phyloP scores from a whole-genome alignment of 2,797 vertebrate species.

The Fratercula arctica region DNA sequence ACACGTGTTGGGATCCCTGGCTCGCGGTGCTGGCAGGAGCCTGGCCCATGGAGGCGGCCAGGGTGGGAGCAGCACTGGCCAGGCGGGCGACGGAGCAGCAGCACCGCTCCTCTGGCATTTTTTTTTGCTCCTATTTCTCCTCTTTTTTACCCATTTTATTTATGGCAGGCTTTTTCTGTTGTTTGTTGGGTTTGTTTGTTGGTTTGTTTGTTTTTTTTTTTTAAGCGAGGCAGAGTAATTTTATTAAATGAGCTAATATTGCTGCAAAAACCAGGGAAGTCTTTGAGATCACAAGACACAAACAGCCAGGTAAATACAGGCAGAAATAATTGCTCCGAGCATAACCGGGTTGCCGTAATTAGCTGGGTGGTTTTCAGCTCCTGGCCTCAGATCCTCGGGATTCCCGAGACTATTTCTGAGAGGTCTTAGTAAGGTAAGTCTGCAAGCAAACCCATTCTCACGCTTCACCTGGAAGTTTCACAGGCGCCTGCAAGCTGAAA shows the following conservation, averaged over 20 bases:
- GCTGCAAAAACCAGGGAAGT: background rate
- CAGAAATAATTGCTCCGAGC: background rate
- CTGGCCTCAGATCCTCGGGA: fast-evolving
- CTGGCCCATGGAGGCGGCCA: fast-evolving
- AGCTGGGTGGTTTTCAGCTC: background rate
- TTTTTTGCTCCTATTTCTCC: background rate
- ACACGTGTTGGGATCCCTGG: fast-evolving
- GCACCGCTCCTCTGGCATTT: background rate
- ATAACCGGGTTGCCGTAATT: fast-evolving
- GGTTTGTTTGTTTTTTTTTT: background rate
- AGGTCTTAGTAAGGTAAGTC: background rate
- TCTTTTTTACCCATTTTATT: background rate
- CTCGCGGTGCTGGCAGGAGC: background rate
- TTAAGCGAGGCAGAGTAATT: background rate
- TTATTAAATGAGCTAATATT: background rate
- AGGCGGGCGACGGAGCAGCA: background rate
- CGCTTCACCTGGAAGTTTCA: background rate
- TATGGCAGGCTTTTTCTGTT: background rate
- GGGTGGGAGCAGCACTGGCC: background rate
- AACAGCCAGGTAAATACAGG: background rate
- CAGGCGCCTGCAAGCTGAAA: background rate
- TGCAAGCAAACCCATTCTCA: background rate
- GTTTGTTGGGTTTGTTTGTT: background rate
- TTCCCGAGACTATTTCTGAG: background rate
- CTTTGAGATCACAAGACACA: background rate